A percentile compares a stretch with the other conserved stretches of the same genome.
Conservation (phyloP, 92 coral and sea anemone species). For the Paragorgia papillata region DNA sequence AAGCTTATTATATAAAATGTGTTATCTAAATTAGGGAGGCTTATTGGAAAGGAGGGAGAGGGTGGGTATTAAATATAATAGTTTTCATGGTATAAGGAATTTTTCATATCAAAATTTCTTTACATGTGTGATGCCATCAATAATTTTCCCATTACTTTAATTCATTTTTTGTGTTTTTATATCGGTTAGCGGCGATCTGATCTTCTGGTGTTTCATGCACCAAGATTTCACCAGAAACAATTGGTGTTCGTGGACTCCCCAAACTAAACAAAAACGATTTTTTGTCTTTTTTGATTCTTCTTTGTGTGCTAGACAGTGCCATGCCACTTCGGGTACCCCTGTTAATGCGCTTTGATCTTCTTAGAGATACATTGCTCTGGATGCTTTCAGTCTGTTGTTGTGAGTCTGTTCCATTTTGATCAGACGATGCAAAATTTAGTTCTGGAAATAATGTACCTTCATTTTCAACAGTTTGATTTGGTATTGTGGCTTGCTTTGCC, state of each 20-base stretch:
- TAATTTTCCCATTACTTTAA: no score
- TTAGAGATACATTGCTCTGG: neutral
- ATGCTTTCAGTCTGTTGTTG: neutral
- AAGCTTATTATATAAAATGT: no score
- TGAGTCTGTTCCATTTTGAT: neutral
- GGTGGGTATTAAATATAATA: no score
- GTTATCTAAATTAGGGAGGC: no score
- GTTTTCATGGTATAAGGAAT: no score
- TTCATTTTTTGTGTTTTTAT: no score
- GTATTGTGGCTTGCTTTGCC: neutral
- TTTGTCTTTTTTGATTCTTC: neutral
- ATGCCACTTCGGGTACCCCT: neutral
- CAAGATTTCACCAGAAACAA: slow-evolving; percentile 37
- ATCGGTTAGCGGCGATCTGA: neutral
- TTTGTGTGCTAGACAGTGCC: neutral
- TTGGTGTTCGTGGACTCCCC: slow-evolving; percentile 26
- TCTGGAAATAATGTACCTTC: neutral
- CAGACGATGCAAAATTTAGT: neutral
- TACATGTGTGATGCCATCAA: no score
- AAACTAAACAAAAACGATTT: slow-evolving; percentile 54
- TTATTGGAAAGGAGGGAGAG: no score
- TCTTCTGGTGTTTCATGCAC: slow-evolving; percentile 69
- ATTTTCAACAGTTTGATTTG: neutral
- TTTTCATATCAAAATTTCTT: no score
- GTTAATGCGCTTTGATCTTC: neutral